These are phyloP conservation scores for Merodon equestris DNA, from an alignment of 2,888 invertebrate genomes.

Conservation along the genomic window DNA sequence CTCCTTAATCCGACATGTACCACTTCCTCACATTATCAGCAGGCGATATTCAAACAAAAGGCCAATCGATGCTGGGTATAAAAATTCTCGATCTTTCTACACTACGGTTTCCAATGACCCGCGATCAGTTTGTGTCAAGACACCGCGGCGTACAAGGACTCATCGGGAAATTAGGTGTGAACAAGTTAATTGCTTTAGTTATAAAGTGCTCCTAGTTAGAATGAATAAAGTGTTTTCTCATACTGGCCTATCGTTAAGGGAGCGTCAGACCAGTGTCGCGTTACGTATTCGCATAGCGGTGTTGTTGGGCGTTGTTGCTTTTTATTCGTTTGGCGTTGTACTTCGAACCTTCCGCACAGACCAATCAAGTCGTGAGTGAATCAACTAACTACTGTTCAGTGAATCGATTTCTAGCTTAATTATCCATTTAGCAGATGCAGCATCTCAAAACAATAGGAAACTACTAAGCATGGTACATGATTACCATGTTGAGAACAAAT, in stretches of 20 bases:
- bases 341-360: neutral
- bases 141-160: too few relatives aligned
- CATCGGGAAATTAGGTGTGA: too few relatives aligned
- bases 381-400: too few relatives aligned
- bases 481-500: slow-evolving; percentile 12
- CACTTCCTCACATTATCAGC: too few relatives aligned
- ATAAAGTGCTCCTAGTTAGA: too few relatives aligned
- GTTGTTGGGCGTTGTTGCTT: slow-evolving; percentile 40
- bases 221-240: slow-evolving; percentile 41
- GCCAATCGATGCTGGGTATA: neutral
- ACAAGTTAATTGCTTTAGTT: too few relatives aligned
- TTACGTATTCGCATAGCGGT: slow-evolving; percentile 40
- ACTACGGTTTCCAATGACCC: too few relatives aligned
- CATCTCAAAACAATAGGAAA: slow-evolving; percentile 31
- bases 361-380: slow-evolving; percentile 36
- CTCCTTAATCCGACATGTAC: too few relatives aligned
- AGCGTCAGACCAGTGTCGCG: slow-evolving; percentile 42
- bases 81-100: neutral
- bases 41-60: too few relatives aligned
- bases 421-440: neutral
- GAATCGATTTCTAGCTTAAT: neutral
- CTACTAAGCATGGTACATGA: slow-evolving; percentile 34
- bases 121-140: too few relatives aligned
- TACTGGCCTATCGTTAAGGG: slow-evolving; percentile 33
- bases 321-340: slow-evolving; percentile 22